Evolutionary conservation across 2,113 vertebrate genomes (phyloP), one percentile per base, ranked within the genome.

Genomic region (Pachycephala philippinensis): DNA sequence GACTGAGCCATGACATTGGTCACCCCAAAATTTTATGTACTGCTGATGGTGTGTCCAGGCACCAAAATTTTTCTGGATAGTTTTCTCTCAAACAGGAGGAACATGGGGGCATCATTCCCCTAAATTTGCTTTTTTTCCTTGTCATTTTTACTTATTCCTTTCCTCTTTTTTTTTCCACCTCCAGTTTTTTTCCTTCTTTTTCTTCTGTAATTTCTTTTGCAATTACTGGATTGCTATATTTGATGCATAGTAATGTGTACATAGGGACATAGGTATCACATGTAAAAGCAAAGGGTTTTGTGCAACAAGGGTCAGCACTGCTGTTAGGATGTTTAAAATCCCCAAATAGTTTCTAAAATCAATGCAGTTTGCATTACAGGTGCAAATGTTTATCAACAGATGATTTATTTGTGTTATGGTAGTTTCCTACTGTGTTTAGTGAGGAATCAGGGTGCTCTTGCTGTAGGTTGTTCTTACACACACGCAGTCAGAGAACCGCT

Each of bases 271-370:
- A 35, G 12, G 7, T 52, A 30, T 21, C 14, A 19, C 33, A 7
- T 0, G 2, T 57, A 31, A 89, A 57, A 65, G 19, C 39, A 71
- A 5, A 0, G 0, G 17, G 22, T 22, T 83, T 71, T 84, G 27
- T 56, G 71, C 45, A 42, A 23, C 39, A 68, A 42, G 65, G 35
- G 13, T 69, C 30, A 22, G 22, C 2, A 2, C 63, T 90, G 28
- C 49, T 87, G 30, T 85, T 70, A 28, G 15, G 42, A 45, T 37
- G 30, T 42, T 59, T 88, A 23, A 76, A 84, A 56, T 84, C 8
- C 21, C 3, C 27, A 56, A 19, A 64, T 44, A 17, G n/a, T 91
- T 93, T 74, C 54, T 77, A 33, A 84, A 91, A 53, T 63, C 16
- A 33, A 3, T 72, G 65, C 45, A 13, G 30, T 53, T 89, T 95